Conservation (phyloP, 2,113 vertebrate genomes). For the Elachura formosa region DNA sequence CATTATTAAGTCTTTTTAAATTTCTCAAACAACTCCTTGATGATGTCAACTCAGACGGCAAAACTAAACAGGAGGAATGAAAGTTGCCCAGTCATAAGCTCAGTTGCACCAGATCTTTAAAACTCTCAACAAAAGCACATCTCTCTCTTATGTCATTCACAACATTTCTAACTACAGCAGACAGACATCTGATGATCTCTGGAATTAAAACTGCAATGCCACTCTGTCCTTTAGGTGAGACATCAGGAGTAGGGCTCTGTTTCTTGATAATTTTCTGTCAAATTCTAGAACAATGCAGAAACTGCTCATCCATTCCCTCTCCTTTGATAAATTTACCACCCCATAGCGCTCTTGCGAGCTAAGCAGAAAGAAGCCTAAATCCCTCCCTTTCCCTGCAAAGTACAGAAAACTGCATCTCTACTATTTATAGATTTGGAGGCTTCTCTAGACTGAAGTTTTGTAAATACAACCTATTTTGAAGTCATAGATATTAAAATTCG, state of each 20-base stretch:
- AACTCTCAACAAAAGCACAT: background rate
- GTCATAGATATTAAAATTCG: background rate
- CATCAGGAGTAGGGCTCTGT: background rate
- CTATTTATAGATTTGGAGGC: background rate
- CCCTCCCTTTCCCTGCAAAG: background rate
- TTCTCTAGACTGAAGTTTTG: background rate
- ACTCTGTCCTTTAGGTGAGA: background rate
- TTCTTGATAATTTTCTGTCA: background rate
- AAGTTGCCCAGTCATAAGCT: background rate
- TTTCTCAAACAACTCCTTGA: background rate
- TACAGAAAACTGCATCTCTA: background rate
- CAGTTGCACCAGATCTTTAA: background rate
- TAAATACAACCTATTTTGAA: constrained; percentile 21
- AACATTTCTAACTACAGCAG: background rate
- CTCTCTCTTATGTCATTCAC: background rate
- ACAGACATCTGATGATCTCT: background rate
- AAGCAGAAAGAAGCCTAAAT: background rate
- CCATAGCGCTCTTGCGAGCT: background rate
- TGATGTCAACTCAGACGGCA: background rate
- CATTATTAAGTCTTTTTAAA: background rate
- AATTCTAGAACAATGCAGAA: background rate
- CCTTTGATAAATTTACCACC: background rate
- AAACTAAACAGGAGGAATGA: background rate
- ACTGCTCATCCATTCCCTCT: background rate
- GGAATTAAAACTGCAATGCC: background rate